These are phyloP conservation scores for Ciconia nigra DNA, from an alignment of 2,797 vertebrate species.

Conservation along the genomic window DNA sequence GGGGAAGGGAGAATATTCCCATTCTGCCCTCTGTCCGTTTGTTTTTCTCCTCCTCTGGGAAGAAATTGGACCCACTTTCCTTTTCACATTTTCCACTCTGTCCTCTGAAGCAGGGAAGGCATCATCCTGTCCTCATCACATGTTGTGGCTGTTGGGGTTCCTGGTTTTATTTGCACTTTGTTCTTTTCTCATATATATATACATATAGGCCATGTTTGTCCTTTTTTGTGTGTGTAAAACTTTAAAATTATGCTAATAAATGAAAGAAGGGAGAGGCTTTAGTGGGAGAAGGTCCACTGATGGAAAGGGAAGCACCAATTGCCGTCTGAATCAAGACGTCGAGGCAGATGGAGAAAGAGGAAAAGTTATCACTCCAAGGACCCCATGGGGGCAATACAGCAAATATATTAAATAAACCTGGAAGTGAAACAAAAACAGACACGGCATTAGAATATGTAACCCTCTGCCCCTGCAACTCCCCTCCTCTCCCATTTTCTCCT, in stretches of 20 bases:
- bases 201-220: not conserved
- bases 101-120: constrained; percentile 13
- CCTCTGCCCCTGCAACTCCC: not conserved
- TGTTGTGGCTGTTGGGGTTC: not conserved
- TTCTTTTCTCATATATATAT: constrained; percentile 17
- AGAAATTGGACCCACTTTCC: constrained; percentile 25
- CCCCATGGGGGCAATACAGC: constrained; percentile 83
- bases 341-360: constrained; percentile 76
- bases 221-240: constrained; percentile 27
- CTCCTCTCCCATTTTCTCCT: not conserved
- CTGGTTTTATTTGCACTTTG: not conserved
- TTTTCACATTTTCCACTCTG: constrained; percentile 39
- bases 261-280: constrained; percentile 50
- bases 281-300: constrained; percentile 61
- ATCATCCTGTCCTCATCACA: not conserved
- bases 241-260: constrained; percentile 53
- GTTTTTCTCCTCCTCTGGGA: not conserved
- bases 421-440: constrained; percentile 54
- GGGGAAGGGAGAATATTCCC: not conserved
- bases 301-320: constrained; percentile 79
- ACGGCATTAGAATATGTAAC: not conserved
- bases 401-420: constrained; percentile 82
- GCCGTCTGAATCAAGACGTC: constrained; percentile 75
- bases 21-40: not conserved
- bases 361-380: constrained; percentile 76